These are phyloP conservation scores for Condylura cristata DNA, from an alignment of 2,113 vertebrate genomes.

Conservation along the genomic window DNA sequence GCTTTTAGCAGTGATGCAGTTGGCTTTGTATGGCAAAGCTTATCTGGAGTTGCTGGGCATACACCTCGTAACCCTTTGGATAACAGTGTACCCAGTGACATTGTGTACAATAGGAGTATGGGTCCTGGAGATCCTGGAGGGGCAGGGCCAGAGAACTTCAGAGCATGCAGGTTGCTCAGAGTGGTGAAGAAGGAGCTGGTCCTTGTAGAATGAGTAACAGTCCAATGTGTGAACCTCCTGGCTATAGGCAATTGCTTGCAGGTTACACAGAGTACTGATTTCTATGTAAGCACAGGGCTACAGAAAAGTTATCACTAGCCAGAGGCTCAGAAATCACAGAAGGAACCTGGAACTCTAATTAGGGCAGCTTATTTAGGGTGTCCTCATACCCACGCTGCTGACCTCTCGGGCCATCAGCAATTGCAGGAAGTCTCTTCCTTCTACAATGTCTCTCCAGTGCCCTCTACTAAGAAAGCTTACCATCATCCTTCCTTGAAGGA, in stretches of 20 bases:
- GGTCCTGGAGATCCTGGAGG: neutral
- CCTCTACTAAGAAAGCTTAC: neutral
- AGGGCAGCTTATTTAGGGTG: accelerated
- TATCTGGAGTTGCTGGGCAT: neutral
- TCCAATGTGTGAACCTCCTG: neutral
- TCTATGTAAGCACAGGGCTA: neutral
- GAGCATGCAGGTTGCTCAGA: neutral
- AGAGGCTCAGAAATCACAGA: neutral
- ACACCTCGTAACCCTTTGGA: accelerated
- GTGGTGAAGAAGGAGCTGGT: neutral
- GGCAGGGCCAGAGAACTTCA: no score
- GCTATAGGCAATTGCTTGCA: neutral
- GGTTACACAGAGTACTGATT: neutral
- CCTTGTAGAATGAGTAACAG: neutral
- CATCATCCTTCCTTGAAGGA: neutral
- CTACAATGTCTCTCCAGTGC: neutral
- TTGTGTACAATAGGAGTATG: neutral
- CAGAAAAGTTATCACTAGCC: neutral
- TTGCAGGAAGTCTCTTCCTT: neutral
- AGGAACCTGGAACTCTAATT: neutral
- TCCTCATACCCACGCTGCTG: neutral
- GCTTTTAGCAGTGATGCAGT: neutral
- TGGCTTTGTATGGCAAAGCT: neutral
- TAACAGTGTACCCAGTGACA: neutral
- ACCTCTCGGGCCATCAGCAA: neutral